A percentile compares a stretch with the other conserved stretches of the same genome.
Conservation (phyloP, 2,888 invertebrate species). For the Cosmia trapezina region DNA sequence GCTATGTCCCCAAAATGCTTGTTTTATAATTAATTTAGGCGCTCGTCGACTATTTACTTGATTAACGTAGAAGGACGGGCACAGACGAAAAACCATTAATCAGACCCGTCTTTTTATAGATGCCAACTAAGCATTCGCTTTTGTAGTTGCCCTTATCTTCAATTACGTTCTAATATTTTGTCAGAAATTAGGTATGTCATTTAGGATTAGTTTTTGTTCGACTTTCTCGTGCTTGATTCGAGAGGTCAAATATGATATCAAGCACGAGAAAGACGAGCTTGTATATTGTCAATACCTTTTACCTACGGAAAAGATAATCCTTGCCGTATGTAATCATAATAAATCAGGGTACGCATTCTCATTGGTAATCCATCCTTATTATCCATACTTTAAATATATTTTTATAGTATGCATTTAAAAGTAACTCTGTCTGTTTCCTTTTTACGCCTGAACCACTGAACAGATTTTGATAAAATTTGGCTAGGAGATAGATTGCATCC, state of each 20-base stretch:
- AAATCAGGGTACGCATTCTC: too few relatives aligned
- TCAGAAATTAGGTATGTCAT: constrained; percentile 40
- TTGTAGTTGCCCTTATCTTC: constrained; percentile 52
- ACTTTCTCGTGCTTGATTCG: background rate
- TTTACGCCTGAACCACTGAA: too few relatives aligned
- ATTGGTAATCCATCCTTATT: too few relatives aligned
- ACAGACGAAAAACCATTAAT: constrained; percentile 62
- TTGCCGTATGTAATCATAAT: background rate
- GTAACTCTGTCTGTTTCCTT: too few relatives aligned
- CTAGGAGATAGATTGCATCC: background rate
- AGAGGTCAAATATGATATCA: background rate
- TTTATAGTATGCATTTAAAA: too few relatives aligned
- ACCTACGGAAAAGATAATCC: background rate
- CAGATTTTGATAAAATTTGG: background rate
- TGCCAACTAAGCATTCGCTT: constrained; percentile 55
- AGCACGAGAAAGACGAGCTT: too few relatives aligned
- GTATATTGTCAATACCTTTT: background rate
- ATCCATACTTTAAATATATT: too few relatives aligned
- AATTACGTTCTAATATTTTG: constrained; percentile 49
- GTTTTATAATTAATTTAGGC: constrained; percentile 55
- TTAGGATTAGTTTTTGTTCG: constrained; percentile 19
- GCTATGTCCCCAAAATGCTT: constrained; percentile 21
- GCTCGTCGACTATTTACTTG: constrained; percentile 52
- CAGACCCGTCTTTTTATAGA: constrained; percentile 57
- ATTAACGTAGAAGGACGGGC: constrained; percentile 52